Evolutionary conservation across 2,113 vertebrate species (phyloP).

Genomic region (Hyperopisus bebe): DNA sequence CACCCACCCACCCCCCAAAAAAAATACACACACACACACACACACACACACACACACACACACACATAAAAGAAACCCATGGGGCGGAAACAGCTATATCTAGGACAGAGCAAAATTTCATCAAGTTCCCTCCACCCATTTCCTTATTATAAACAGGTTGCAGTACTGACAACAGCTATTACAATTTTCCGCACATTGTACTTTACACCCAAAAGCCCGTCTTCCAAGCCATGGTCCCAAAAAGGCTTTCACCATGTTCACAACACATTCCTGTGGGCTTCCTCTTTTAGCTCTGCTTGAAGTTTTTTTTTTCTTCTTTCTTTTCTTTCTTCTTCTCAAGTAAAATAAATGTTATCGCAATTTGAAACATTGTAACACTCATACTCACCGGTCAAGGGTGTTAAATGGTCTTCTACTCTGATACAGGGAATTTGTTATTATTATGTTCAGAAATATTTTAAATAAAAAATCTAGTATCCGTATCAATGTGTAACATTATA

Average conservation of each 20-base stretch:
- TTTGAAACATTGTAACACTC: neutral
- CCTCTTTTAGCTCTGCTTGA: constrained; percentile 17
- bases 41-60: neutral
- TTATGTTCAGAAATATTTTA: neutral
- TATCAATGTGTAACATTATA: neutral
- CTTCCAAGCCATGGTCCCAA: neutral
- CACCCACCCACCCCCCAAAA: neutral
- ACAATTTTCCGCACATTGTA: neutral
- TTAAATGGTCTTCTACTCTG: neutral
- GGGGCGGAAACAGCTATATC: neutral
- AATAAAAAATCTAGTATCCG: neutral
- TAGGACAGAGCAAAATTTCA: constrained; percentile 9
- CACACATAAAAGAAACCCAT: neutral
- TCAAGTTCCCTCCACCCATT: constrained; percentile 11
- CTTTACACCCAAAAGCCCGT: constrained; percentile 4
- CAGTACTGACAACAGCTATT: neutral
- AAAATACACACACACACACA: neutral
- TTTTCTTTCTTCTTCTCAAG: constrained; percentile 30
- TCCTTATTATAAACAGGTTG: neutral
- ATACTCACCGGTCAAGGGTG: neutral
- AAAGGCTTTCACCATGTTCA: neutral
- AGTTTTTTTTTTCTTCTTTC: constrained; percentile 39
- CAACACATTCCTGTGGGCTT: neutral
- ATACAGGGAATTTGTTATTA: neutral
- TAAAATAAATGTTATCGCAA: constrained; percentile 58